A percentile compares a stretch with the other conserved stretches of the same genome.
Conservation (phyloP, 2,888 invertebrate species). For the Rapana venosa region DNA sequence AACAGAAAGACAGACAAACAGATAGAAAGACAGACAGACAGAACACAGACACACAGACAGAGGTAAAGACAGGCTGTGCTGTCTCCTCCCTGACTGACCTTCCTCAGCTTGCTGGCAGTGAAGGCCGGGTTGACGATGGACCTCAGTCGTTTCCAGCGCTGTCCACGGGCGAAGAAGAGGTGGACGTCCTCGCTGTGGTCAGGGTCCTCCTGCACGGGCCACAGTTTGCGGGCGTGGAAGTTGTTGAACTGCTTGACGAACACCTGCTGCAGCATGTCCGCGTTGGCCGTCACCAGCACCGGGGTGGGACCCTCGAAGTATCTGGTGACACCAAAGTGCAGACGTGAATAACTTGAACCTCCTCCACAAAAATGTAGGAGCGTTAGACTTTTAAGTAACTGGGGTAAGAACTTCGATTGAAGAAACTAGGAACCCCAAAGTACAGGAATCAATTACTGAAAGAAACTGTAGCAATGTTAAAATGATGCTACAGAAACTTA, state of each 20-base stretch:
- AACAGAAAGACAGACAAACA: too few species aligned
- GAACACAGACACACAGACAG: neutral
- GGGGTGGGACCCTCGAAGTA: slow-evolving; percentile 76
- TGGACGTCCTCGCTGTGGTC: slow-evolving; percentile 74
- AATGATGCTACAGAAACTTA: too few species aligned
- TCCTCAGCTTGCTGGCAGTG: slow-evolving; percentile 79
- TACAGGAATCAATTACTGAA: too few species aligned
- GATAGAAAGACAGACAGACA: neutral
- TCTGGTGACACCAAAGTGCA: slow-evolving; percentile 53
- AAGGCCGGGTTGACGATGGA: slow-evolving; percentile 80
- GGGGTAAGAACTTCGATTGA: too few species aligned
- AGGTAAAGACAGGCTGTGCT: neutral
- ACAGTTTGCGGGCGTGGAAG: slow-evolving; percentile 78
- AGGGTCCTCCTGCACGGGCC: slow-evolving; percentile 75
- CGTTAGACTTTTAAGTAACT: too few species aligned
- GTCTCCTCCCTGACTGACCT: slow-evolving; percentile 62
- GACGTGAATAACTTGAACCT: too few species aligned
- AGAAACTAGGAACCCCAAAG: too few species aligned
- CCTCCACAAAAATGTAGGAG: too few species aligned
- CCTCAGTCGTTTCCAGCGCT: slow-evolving; percentile 81
- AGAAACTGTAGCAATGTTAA: too few species aligned
- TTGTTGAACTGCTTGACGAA: slow-evolving; percentile 78
- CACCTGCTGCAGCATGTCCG: slow-evolving; percentile 77
- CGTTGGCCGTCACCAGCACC: slow-evolving; percentile 77
- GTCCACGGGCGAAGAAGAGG: slow-evolving; percentile 77